phyloP scores from a whole-genome alignment of 1,140 invertebrate genomes.

The Drosophila jambulina region DNA sequence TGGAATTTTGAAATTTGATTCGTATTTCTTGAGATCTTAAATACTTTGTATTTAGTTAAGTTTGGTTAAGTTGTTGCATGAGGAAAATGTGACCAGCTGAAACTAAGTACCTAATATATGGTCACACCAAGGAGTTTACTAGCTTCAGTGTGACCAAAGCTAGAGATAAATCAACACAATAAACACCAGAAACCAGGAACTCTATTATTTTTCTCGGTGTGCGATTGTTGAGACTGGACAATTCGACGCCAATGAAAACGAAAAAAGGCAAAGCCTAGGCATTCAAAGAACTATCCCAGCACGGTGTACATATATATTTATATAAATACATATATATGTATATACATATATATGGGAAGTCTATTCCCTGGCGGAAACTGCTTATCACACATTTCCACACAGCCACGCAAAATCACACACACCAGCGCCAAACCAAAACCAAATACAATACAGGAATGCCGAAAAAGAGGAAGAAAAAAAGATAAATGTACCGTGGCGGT shows the following conservation, averaged over 20 bases:
- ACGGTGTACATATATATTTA: neutral
- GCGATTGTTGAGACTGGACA: slow-evolving; percentile 23
- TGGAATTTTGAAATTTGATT: neutral
- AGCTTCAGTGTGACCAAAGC: neutral
- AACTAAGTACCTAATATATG: neutral
- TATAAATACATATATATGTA: neutral
- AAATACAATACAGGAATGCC: slow-evolving; percentile 76
- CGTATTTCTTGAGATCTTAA: no score
- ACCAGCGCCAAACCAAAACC: slow-evolving; percentile 34
- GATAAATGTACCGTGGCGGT: slow-evolving; percentile 14
- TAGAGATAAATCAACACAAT: neutral
- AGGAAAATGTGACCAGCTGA: neutral
- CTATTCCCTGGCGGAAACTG: slow-evolving; percentile 80
- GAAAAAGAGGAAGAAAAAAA: slow-evolving; percentile 21
- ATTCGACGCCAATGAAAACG: slow-evolving; percentile 72
- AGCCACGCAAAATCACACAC: slow-evolving; percentile 69
- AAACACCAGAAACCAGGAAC: no score
- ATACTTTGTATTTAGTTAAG: no score
- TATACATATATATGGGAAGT: slow-evolving; percentile 14
- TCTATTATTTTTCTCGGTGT: neutral
- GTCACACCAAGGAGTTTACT: neutral
- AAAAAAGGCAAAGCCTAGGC: slow-evolving; percentile 47
- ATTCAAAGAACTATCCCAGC: slow-evolving; percentile 43
- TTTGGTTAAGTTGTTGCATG: neutral
- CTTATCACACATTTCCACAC: slow-evolving; percentile 84